A percentile compares a stretch with the other conserved stretches of the same genome.
Conservation (phyloP, 2,888 invertebrate genomes). For the Callimorpha dominula region DNA sequence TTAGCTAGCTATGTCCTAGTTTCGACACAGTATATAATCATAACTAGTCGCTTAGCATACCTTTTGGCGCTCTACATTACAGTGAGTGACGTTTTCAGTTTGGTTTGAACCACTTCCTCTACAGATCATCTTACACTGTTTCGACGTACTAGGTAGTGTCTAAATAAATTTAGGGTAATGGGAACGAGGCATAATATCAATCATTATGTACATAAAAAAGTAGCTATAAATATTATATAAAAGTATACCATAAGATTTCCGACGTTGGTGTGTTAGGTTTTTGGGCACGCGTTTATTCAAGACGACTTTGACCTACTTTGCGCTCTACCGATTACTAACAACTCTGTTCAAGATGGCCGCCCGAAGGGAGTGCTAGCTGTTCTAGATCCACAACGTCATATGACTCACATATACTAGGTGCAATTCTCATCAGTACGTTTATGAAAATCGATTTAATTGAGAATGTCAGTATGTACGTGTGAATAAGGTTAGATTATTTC, state of each 20-base stretch:
- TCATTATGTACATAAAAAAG: not conserved
- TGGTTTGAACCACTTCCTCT: constrained; percentile 27
- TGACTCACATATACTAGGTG: constrained; percentile 42
- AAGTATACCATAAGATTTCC: constrained; percentile 32
- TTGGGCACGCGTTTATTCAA: constrained; percentile 63
- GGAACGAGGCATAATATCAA: not conserved
- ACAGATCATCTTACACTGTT: not conserved
- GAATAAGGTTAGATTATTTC: constrained; percentile 26
- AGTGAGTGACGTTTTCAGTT: constrained; percentile 38
- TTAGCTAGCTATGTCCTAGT: constrained; percentile 59
- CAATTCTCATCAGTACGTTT: constrained; percentile 44
- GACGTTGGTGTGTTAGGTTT: constrained; percentile 55
- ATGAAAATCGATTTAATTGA: constrained; percentile 41
- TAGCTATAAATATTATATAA: not conserved
- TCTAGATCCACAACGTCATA: constrained; percentile 52
- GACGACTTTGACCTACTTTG: constrained; percentile 80
- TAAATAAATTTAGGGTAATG: constrained; percentile 16
- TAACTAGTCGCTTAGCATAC: constrained; percentile 50
- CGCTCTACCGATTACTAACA: constrained; percentile 60
- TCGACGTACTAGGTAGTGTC: not conserved
- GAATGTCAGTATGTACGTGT: constrained; percentile 36
- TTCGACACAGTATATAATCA: constrained; percentile 54
- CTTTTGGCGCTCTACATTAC: constrained; percentile 59
- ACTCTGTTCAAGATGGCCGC: constrained; percentile 71
- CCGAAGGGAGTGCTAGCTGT: constrained; percentile 65